A percentile compares a stretch with the other conserved stretches of the same genome.
phyloP scores from a whole-genome alignment of 2,888 invertebrate species.

The Phlogophora meticulosa region DNA sequence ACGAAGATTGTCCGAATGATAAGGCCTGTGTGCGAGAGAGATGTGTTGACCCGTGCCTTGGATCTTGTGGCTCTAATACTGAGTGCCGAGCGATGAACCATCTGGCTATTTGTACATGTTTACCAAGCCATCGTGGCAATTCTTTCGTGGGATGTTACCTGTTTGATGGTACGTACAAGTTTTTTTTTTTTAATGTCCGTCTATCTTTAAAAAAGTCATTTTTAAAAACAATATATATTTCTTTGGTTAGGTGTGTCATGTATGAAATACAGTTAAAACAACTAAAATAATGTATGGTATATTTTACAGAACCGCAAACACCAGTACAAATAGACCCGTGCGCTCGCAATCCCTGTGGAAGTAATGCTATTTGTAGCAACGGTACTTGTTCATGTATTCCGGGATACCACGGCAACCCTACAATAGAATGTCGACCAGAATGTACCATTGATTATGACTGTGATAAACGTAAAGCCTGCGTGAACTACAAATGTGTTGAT shows the following conservation, averaged over 20 bases:
- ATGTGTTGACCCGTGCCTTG: conserved; percentile 94
- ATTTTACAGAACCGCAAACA: conserved; percentile 76
- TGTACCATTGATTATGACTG: conserved; percentile 95
- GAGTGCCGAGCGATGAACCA: conserved; percentile 94
- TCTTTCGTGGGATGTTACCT: conserved; percentile 92
- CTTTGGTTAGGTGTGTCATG: no score
- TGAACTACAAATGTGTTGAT: conserved; percentile 94
- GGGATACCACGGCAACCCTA: conserved; percentile 93
- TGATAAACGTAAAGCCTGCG: conserved; percentile 93
- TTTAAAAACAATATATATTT: no score
- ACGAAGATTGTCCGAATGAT: conserved; percentile 94
- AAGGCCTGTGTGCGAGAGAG: conserved; percentile 94
- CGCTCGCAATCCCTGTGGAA: conserved; percentile 92
- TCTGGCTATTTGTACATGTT: conserved; percentile 94
- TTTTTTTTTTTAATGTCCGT: no score
- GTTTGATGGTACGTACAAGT: conserved; percentile 75
- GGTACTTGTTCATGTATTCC: conserved; percentile 92
- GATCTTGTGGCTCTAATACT: conserved; percentile 93
- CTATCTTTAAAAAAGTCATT: no score
- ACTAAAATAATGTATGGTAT: conserved; percentile 3
- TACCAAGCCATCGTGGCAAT: conserved; percentile 93
- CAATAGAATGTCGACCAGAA: conserved; percentile 94
- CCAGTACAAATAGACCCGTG: conserved; percentile 90
- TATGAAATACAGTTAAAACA: neutral
- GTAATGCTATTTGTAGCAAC: conserved; percentile 91